Evolutionary conservation across 2,888 invertebrate genomes (phyloP).

Genomic region (Ophion costatus): DNA sequence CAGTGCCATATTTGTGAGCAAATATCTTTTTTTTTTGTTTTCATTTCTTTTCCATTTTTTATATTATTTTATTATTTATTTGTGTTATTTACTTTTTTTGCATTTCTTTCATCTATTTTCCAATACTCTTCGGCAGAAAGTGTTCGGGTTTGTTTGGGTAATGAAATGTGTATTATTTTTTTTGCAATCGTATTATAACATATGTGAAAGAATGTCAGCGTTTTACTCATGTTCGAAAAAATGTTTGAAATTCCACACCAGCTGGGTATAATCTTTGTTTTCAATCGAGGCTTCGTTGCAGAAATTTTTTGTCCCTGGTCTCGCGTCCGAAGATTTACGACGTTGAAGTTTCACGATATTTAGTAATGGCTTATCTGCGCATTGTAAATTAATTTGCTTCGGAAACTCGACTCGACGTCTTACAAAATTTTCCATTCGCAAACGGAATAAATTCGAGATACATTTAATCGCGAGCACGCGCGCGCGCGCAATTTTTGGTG

Average conservation of each 20-base stretch:
- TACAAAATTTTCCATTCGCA: not conserved
- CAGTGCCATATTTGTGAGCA: too few relatives aligned
- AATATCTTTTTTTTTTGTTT: too few relatives aligned
- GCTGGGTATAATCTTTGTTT: not conserved
- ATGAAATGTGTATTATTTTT: not conserved
- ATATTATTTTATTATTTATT: not conserved
- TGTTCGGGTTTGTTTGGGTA: not conserved
- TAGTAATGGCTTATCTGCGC: conserved; percentile 5
- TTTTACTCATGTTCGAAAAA: not conserved
- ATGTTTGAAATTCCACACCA: not conserved
- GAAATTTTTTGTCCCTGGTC: not conserved
- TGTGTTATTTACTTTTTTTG: not conserved
- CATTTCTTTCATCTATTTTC: not conserved
- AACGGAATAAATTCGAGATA: not conserved
- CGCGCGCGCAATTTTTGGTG: not conserved
- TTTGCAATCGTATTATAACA: not conserved
- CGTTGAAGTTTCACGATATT: not conserved
- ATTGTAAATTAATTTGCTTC: conserved; percentile 12
- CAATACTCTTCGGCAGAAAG: too few relatives aligned
- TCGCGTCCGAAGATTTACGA: not conserved
- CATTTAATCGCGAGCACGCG: not conserved
- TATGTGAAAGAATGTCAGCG: not conserved
- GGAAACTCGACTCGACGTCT: not conserved
- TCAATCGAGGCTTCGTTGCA: not conserved
- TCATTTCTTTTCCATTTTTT: too few relatives aligned